phyloP scores from a whole-genome alignment of 1,140 invertebrate genomes.

The Pseudomyrmex pallidus region DNA sequence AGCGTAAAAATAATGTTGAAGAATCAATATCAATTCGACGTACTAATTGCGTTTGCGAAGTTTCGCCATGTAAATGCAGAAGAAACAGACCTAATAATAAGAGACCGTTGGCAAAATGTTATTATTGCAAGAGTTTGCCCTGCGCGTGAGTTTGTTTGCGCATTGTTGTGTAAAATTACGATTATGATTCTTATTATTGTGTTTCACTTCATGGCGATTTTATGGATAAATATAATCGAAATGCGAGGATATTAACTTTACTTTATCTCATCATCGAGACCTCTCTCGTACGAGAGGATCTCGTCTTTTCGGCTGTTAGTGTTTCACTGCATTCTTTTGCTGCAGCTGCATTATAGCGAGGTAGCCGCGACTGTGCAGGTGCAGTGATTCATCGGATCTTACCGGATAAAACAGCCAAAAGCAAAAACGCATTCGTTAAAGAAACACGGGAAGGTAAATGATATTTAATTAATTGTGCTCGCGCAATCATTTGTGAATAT shows the following conservation, averaged over 20 bases:
- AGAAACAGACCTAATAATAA: slow-evolving; percentile 44
- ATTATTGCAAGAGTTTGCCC: slow-evolving; percentile 78
- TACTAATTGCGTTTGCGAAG: slow-evolving; percentile 64
- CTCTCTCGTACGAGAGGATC: neutral
- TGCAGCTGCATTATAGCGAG: slow-evolving; percentile 61
- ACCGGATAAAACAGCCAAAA: neutral
- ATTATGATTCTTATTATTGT: too few relatives aligned
- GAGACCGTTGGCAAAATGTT: slow-evolving; percentile 75
- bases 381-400: slow-evolving; percentile 66
- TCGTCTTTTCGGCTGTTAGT: slow-evolving; percentile 45
- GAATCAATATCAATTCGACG: slow-evolving; percentile 4
- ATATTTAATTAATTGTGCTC: slow-evolving; percentile 1
- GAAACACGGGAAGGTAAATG: slow-evolving; percentile 29
- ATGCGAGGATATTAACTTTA: neutral
- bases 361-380: slow-evolving; percentile 66
- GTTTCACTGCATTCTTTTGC: slow-evolving; percentile 59
- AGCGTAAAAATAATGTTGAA: slow-evolving; percentile 30
- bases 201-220: neutral
- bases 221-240: neutral
- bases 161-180: neutral
- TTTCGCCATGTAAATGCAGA: slow-evolving; percentile 69
- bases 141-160: slow-evolving; percentile 71
- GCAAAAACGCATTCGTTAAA: slow-evolving; percentile 50
- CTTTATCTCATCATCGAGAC: neutral
- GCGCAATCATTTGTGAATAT: neutral